These are phyloP conservation scores for Nannoperca obscura DNA, from an alignment of 2,797 vertebrate species.

Conservation along the genomic window DNA sequence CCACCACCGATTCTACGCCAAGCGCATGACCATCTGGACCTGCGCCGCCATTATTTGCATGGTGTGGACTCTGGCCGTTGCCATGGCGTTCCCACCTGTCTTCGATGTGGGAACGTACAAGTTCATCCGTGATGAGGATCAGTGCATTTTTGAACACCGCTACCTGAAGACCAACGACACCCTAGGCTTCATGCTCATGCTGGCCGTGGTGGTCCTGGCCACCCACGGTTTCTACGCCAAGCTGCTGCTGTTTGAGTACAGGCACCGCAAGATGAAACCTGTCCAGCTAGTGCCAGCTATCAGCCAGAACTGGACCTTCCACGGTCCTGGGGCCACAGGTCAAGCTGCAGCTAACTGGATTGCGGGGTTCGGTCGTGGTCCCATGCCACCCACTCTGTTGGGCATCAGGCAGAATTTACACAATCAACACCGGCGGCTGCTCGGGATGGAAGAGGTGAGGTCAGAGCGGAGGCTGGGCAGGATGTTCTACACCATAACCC, in stretches of 20 bases:
- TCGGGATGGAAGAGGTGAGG: constrained; percentile 92
- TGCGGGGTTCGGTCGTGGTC: constrained; percentile 91
- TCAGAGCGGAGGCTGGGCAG: constrained; percentile 91
- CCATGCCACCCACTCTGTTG: constrained; percentile 92
- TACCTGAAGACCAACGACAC: constrained; percentile 95
- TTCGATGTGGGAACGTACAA: constrained; percentile 93
- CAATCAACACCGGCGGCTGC: constrained; percentile 90
- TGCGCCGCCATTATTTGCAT: constrained; percentile 92
- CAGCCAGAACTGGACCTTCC: constrained; percentile 95
- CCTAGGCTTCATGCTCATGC: constrained; percentile 94
- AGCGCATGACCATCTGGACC: constrained; percentile 94
- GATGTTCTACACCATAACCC: constrained; percentile 93
- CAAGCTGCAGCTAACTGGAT: constrained; percentile 94
- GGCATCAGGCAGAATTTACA: constrained; percentile 91
- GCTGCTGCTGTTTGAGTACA: constrained; percentile 91
- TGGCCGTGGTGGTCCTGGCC: constrained; percentile 91
- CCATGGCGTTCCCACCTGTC: constrained; percentile 93
- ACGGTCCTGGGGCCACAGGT: constrained; percentile 91
- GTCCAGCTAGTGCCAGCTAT: constrained; percentile 93
- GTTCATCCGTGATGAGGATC: constrained; percentile 92
- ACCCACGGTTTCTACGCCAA: constrained; percentile 93
- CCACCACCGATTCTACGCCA: constrained; percentile 93
- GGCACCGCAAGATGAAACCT: constrained; percentile 94
- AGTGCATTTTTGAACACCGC: constrained; percentile 94
- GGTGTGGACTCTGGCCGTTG: constrained; percentile 93